These are phyloP conservation scores for Meloidogyne exigua DNA, from an alignment of 1,140 invertebrate species.

Conservation along the genomic window DNA sequence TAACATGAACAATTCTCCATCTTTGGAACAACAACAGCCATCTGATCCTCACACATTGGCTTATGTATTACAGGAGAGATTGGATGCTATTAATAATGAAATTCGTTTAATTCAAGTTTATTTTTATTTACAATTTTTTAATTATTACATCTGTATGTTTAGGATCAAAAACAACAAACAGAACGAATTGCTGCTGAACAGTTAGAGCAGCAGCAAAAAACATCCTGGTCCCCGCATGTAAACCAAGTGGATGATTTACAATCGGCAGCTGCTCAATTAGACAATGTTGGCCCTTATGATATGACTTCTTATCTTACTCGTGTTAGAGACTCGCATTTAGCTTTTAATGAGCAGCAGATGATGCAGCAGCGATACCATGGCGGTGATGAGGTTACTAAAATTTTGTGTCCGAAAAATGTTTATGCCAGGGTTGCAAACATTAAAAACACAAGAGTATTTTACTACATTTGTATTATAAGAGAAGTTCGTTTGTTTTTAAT, in stretches of 20 bases:
- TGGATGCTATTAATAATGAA: conserved; percentile 99
- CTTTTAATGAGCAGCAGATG: conserved; percentile 2
- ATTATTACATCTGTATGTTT: conserved; percentile 6
- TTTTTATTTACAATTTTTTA: conserved; percentile 9
- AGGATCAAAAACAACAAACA: conserved; percentile 86
- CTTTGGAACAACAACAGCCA: conserved; percentile 15
- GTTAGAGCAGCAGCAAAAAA: background rate
- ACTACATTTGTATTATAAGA: too few species aligned
- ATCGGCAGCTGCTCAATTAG: background rate
- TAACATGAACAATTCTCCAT: conserved; percentile 40
- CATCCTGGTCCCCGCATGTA: background rate
- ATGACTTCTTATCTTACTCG: background rate
- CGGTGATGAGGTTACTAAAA: too few species aligned
- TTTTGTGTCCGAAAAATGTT: too few species aligned
- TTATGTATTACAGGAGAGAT: conserved; percentile 95
- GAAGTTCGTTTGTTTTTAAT: too few species aligned
- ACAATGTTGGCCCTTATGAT: too few species aligned
- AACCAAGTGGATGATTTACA: background rate
- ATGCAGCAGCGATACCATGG: background rate
- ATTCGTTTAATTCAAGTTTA: conserved; percentile 88
- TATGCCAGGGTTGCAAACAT: too few species aligned
- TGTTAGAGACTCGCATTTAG: background rate
- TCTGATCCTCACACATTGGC: conserved; percentile 93
- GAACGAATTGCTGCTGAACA: conserved; percentile 79
- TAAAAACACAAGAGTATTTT: too few species aligned